Evolutionary conservation across 1,140 invertebrate genomes (phyloP), one percentile per base, ranked within the genome.

Genomic region (Gonioctena quinquepunctata): DNA sequence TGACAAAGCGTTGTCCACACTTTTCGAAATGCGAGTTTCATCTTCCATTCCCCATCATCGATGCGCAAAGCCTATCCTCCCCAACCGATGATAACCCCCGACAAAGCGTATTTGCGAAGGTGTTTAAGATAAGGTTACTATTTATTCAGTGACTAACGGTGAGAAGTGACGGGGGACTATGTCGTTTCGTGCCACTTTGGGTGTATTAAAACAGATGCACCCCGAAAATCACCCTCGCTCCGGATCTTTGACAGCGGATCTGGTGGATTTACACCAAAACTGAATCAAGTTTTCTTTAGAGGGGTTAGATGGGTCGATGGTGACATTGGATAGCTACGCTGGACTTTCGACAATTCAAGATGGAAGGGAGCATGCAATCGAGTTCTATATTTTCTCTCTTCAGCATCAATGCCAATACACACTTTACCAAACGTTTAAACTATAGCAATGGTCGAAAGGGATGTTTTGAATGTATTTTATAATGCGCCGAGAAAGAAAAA

Each of bases 141-240:
- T 69, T 69, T 69, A 65, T 26, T 64, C 42, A 69, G 50, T 69
- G 68, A 69, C 25, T 69, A 69, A 69, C 67, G 57, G 67, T 69
- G 67, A 69, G 67, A 69, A 69, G 27, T 19, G 25, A 42, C 42
- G 28, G 28, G 42, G 16, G 21, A 19, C 28, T 69, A 54, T 23
- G 18, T 25, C 27, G 50, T 64, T 69, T 64, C 21, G 21, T 54
- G 18, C 67, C 67, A 63, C 60, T 69, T 56, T 63, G 52, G 25
- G 67, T 54, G 67, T 69, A 69, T 69, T 69, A 69, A 69, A 69
- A 63, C 67, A 69, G 67, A 69, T 69, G 67, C 67, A 62, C 57
- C 33, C 57, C 23, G 60, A 64, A 50, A 19, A 18, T 16, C 61
- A 49, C 61, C 61, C 61, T 50, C 52, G 52, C 18, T 7, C 16